These are phyloP conservation scores for Zoanthus sociatus DNA, from an alignment of 92 coral and sea anemone species.

Conservation along the genomic window DNA sequence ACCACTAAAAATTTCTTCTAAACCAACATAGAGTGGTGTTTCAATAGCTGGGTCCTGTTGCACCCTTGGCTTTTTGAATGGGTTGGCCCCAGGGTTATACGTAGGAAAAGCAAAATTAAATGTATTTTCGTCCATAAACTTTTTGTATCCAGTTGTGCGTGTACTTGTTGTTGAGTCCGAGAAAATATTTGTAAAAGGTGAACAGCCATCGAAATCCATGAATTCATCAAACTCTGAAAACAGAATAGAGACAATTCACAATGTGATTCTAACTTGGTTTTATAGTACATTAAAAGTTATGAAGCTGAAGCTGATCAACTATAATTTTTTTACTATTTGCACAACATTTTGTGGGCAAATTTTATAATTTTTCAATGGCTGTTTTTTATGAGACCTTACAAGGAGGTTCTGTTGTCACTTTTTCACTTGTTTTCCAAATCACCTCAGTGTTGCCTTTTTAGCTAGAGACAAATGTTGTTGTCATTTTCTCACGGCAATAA, in stretches of 20 bases:
- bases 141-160: constrained; percentile 66
- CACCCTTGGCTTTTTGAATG: constrained; percentile 61
- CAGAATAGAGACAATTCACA: neutral
- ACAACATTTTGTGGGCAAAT: too few relatives aligned
- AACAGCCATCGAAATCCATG: constrained; percentile 59
- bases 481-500: too few relatives aligned
- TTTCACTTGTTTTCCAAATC: too few relatives aligned
- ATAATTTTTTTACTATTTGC: too few relatives aligned
- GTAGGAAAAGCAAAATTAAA: constrained; percentile 55
- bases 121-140: constrained; percentile 59
- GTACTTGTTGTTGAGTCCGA: constrained; percentile 44
- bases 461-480: too few relatives aligned
- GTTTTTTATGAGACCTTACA: too few relatives aligned
- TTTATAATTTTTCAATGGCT: too few relatives aligned
- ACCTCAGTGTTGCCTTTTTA: too few relatives aligned
- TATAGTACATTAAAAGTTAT: neutral
- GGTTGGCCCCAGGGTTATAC: constrained; percentile 57
- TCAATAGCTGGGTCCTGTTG: constrained; percentile 87
- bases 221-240: constrained; percentile 67
- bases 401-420: too few relatives aligned
- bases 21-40: constrained; percentile 73
- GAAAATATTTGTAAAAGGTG: constrained; percentile 45
- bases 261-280: neutral
- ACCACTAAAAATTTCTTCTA: constrained; percentile 88
- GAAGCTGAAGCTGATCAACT: neutral